Base-by-base conservation (phyloP, 2,113 vertebrate species). In the Thamnaconus septentrionalis region DNA sequence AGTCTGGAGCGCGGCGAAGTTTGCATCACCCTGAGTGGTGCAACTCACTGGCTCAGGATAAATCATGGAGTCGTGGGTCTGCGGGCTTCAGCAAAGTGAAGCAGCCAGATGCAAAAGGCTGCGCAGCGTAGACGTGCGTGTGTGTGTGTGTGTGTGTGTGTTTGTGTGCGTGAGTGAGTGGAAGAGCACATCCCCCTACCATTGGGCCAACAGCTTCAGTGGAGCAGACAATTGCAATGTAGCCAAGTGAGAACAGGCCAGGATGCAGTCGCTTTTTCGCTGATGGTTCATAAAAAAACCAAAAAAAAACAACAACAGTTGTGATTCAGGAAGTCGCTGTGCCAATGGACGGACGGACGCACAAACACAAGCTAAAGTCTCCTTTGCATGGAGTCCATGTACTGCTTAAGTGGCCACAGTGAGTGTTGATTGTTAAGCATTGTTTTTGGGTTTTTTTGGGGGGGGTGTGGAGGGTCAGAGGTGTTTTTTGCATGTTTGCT, bases 141-240 rank as follows among this genome's bases (percentile, higher is more conserved):
- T 73, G 53, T 70, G 11, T 61, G 50, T 72, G 73, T 81, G 65
- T 76, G 79, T 69, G 66, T 69, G 73, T 64, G 59, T 68, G 62
- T 69, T 73, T 72, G 57, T 66, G 53, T 73, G 78, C 86, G 83
- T 91, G 86, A 90, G 85, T 90, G 90, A 88, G 88, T 89, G 88
- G 91, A 88, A 84, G 82, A 86, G 83, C 84, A 90, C 89, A 90
- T 31, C 89, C 88, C 91, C 88, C 91, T 85, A n/a, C 89, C 87
- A 89, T 88, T 87, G 39, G 83, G 87, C 83, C 88, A 82, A 66
- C 89, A 85, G 91, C 91, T 92, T 90, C 91, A 92, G 69, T 92
- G 91, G 87, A 92, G 87, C 91, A 91, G 90, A 91, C 91, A 92
- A 92, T 92, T 92, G 91, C 91, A 89, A 90, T 90, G 89, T 92